Conservation (phyloP, 2,113 vertebrate genomes). For the Psittacula cyanocephala region DNA sequence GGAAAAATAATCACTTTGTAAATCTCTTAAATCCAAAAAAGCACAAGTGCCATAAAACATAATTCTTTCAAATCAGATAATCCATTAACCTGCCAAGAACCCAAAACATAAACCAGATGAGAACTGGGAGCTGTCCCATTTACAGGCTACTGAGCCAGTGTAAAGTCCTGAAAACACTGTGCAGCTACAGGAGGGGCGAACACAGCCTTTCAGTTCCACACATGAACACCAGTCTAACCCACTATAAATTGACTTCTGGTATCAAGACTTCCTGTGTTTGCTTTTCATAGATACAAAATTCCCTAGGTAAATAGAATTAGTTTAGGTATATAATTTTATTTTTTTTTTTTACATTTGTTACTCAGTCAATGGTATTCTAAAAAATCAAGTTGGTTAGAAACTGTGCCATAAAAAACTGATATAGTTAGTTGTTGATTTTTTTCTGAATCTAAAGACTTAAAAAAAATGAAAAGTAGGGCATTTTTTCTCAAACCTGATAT, state of each 20-base stretch:
- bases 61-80: background rate
- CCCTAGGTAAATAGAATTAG: background rate
- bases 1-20: background rate
- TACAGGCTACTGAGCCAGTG: background rate
- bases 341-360: background rate
- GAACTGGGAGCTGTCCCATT: background rate
- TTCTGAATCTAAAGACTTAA: background rate
- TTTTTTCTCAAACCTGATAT: background rate
- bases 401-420: background rate
- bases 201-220: background rate
- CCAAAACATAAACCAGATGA: background rate
- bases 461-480: fast-evolving
- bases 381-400: background rate
- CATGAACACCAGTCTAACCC: background rate
- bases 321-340: fast-evolving
- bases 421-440: background rate
- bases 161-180: background rate
- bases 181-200: background rate
- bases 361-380: background rate
- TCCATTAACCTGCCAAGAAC: background rate
- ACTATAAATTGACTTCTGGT: background rate
- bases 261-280: background rate
- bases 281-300: background rate
- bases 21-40: background rate
- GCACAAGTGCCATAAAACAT: background rate